Conservation (phyloP, 2,113 vertebrate species). For the Phalacrocorax pelagicus region DNA sequence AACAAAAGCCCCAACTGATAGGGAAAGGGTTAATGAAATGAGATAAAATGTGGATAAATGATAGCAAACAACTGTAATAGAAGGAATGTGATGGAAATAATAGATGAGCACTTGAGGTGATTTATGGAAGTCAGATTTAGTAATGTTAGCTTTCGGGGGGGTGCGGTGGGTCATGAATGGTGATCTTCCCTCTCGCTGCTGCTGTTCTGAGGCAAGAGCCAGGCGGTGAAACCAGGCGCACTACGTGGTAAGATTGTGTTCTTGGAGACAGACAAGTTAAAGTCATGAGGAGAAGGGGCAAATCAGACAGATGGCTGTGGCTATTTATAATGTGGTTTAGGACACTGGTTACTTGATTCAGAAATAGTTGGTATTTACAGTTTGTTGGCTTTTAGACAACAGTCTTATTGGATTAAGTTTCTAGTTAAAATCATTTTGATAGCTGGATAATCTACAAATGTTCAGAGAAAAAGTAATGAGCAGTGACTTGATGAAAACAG, state of each 20-base stretch:
- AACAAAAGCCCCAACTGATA: neutral
- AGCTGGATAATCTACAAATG: neutral
- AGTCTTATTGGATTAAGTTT: neutral
- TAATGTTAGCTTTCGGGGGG: neutral
- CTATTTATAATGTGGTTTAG: slow-evolving; percentile 59
- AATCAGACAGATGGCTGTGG: slow-evolving; percentile 32
- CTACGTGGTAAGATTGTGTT: neutral
- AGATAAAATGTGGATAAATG: neutral
- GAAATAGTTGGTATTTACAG: slow-evolving; percentile 55
- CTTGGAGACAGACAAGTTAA: slow-evolving; percentile 24
- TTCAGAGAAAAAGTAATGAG: neutral
- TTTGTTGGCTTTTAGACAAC: slow-evolving; percentile 32
- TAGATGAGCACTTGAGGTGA: neutral
- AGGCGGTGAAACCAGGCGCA: neutral
- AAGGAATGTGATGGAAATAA: neutral
- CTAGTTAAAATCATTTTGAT: neutral
- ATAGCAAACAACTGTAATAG: neutral
- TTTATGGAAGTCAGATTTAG: neutral
- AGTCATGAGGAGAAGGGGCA: slow-evolving; percentile 53
- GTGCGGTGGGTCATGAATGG: neutral
- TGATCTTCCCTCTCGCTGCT: neutral
- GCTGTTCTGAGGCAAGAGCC: neutral
- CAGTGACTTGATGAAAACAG: neutral
- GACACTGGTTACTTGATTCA: slow-evolving; percentile 29
- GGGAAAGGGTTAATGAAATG: neutral